These are phyloP conservation scores for Drosophila trichaetosa DNA, from an alignment of 2,888 invertebrate genomes.

Conservation along the genomic window DNA sequence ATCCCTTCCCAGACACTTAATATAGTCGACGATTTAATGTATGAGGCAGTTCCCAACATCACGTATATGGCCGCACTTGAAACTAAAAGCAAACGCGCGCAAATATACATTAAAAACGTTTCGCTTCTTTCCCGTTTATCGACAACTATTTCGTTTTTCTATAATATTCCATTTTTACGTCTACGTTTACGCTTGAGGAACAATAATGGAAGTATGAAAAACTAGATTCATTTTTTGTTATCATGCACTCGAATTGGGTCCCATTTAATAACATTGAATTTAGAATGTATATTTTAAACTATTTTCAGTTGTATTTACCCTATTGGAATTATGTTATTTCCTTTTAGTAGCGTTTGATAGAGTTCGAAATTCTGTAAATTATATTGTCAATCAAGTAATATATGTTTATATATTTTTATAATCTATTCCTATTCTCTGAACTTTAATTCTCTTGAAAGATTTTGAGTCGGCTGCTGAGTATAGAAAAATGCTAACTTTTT, in stretches of 20 bases:
- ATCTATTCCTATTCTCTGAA: neutral
- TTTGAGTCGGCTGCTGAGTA: neutral
- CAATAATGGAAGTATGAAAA: neutral
- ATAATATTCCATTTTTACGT: neutral
- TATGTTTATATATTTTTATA: neutral
- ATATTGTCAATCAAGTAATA: neutral
- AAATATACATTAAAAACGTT: constrained; percentile 5
- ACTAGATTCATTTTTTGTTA: neutral
- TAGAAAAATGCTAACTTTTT: neutral
- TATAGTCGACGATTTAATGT: constrained; percentile 6
- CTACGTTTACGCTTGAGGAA: neutral
- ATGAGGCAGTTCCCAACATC: constrained; percentile 2
- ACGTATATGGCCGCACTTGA: constrained; percentile 2
- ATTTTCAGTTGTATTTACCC: neutral
- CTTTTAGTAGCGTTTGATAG: neutral
- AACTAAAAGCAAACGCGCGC: constrained; percentile 12
- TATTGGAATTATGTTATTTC: no score
- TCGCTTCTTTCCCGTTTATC: neutral
- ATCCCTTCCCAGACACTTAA: constrained; percentile 6
- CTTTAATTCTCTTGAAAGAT: neutral
- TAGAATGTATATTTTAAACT: neutral
- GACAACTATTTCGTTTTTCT: neutral
- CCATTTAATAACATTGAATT: neutral
- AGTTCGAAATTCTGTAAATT: neutral
- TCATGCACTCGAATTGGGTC: neutral